Conservation (phyloP, 2,888 invertebrate species). For the Drosophila leonis region DNA sequence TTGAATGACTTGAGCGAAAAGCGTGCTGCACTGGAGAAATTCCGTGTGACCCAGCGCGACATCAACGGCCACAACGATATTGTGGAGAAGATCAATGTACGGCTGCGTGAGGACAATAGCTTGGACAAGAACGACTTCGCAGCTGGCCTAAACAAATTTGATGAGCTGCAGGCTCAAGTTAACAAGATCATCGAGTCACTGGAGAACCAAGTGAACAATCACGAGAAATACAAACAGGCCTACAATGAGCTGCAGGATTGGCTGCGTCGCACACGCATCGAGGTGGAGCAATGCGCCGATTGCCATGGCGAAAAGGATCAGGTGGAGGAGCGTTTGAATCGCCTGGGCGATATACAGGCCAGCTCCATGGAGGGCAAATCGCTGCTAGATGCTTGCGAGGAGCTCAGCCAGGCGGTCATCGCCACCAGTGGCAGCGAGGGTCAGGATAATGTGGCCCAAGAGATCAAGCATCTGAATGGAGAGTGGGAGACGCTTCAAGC, state of each 20-base stretch:
- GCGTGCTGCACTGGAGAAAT: conserved; percentile 94
- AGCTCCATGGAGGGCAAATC: conserved; percentile 91
- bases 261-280: conserved; percentile 92
- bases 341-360: conserved; percentile 89
- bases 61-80: conserved; percentile 92
- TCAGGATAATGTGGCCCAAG: conserved; percentile 92
- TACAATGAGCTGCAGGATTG: conserved; percentile 94
- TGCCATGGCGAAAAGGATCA: conserved; percentile 94
- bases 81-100: conserved; percentile 91
- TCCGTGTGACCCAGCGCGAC: conserved; percentile 93
- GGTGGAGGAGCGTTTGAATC: conserved; percentile 91
- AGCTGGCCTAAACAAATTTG: conserved; percentile 90
- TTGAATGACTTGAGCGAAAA: conserved; percentile 96
- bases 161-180: conserved; percentile 89
- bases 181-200: conserved; percentile 90
- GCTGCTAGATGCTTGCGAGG: conserved; percentile 90
- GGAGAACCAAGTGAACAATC: conserved; percentile 93
- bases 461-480: conserved; percentile 91
- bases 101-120: conserved; percentile 90
- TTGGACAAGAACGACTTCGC: conserved; percentile 90
- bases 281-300: conserved; percentile 93
- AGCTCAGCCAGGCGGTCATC: conserved; percentile 91
- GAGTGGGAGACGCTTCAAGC: conserved; percentile 94
- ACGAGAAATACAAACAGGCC: conserved; percentile 94
- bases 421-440: conserved; percentile 93